Conservation (phyloP, 2,113 vertebrate genomes). For the Mormyrus lacerda region DNA sequence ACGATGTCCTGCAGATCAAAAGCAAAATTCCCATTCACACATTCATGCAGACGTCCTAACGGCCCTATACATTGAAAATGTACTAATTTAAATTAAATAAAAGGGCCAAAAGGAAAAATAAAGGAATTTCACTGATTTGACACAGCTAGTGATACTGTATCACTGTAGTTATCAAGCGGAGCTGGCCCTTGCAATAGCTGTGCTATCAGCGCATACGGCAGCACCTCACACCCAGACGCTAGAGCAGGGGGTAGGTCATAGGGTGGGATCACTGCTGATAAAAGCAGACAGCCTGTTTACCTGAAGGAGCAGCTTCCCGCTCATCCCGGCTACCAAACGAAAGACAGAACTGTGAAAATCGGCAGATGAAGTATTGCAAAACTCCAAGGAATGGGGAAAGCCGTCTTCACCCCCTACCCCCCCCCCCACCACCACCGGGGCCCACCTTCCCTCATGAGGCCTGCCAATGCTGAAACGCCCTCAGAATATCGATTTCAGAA, state of each 20-base stretch:
- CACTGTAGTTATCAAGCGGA: neutral
- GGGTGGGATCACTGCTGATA: neutral
- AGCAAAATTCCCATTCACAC: neutral
- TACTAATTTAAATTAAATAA: neutral
- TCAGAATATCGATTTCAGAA: neutral
- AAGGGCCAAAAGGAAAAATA: neutral
- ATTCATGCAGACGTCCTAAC: neutral
- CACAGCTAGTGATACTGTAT: neutral
- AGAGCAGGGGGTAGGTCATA: neutral
- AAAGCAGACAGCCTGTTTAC: conserved; percentile 15
- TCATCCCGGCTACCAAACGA: neutral
- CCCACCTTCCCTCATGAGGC: neutral
- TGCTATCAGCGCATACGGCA: neutral
- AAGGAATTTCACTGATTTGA: neutral
- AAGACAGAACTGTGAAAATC: neutral
- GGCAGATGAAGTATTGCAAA: conserved; percentile 1
- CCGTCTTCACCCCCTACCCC: neutral
- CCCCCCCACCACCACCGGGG: neutral
- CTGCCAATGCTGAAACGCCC: neutral
- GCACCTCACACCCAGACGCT: neutral
- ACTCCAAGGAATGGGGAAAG: neutral
- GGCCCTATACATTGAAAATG: neutral
- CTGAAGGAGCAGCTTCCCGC: neutral
- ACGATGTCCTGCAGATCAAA: neutral
- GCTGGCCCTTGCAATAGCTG: neutral